A percentile compares a stretch with the other conserved stretches of the same genome.
Conservation (phyloP, 2,113 vertebrate species). For the Brachypteracias leptosomus region DNA sequence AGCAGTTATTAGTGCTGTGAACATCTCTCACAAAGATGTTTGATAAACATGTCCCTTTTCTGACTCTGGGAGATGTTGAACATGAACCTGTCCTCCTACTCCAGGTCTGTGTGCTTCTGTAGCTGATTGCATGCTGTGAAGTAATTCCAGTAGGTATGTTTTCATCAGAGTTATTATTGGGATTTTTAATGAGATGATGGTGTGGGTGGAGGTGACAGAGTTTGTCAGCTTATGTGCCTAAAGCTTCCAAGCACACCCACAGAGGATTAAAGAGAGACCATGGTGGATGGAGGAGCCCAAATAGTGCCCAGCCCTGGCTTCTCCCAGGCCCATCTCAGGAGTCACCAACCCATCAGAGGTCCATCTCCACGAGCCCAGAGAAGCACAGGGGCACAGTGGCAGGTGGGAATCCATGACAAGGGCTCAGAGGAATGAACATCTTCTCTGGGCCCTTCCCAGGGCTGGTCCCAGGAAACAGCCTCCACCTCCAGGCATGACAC, state of each 20-base stretch:
- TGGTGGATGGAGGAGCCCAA: neutral
- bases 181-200: neutral
- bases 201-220: neutral
- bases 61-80: neutral
- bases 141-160: neutral
- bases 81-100: neutral
- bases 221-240: neutral
- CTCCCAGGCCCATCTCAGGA: neutral
- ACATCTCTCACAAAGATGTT: neutral
- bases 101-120: neutral
- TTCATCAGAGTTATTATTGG: neutral
- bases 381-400: neutral
- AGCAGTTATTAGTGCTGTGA: neutral
- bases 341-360: neutral
- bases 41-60: neutral
- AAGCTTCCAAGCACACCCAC: neutral
- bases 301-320: neutral
- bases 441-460: neutral
- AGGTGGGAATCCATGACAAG: neutral
- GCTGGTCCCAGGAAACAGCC: neutral
- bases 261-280: neutral
- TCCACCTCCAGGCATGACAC: accelerated
- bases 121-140: neutral
- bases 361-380: neutral
- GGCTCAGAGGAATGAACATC: neutral